phyloP scores from a whole-genome alignment of 2,888 invertebrate genomes.

The Nemurella pictetii region DNA sequence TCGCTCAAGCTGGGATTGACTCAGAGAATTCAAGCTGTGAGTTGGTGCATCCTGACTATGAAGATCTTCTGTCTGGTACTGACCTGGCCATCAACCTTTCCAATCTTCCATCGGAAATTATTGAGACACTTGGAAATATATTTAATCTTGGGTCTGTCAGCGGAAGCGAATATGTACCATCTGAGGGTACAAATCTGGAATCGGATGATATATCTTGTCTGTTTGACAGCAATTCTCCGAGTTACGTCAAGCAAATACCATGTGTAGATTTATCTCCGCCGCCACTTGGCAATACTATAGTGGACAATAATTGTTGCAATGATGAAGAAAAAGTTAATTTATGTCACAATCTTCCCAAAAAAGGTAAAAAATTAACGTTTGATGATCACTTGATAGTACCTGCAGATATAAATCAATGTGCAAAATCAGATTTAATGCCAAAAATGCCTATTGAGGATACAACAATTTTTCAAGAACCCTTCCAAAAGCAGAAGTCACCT shows the following conservation, averaged over 20 bases:
- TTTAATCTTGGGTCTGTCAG: slow-evolving; percentile 29
- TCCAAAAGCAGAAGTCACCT: background rate
- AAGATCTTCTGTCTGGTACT: slow-evolving; percentile 33
- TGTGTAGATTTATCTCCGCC: background rate
- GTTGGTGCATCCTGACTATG: slow-evolving; percentile 23
- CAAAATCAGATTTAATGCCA: background rate
- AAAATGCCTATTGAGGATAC: background rate
- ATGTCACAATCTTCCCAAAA: too few relatives aligned
- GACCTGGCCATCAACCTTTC: slow-evolving; percentile 35
- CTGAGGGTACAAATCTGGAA: background rate
- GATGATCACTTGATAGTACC: background rate
- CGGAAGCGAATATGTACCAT: background rate
- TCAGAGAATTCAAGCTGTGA: slow-evolving; percentile 13
- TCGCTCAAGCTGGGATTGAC: slow-evolving; percentile 37
- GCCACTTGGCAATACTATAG: background rate
- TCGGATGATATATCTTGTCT: background rate
- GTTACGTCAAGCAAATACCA: background rate
- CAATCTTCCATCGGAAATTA: slow-evolving; percentile 38
- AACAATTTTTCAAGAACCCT: background rate
- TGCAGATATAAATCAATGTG: background rate
- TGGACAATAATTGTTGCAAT: background rate
- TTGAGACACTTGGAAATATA: slow-evolving; percentile 38
- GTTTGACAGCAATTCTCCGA: background rate
- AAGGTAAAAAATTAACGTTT: background rate
- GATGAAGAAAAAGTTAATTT: background rate